Base-by-base conservation (phyloP, 2,888 invertebrate species). In the Eristalis pertinax region DNA sequence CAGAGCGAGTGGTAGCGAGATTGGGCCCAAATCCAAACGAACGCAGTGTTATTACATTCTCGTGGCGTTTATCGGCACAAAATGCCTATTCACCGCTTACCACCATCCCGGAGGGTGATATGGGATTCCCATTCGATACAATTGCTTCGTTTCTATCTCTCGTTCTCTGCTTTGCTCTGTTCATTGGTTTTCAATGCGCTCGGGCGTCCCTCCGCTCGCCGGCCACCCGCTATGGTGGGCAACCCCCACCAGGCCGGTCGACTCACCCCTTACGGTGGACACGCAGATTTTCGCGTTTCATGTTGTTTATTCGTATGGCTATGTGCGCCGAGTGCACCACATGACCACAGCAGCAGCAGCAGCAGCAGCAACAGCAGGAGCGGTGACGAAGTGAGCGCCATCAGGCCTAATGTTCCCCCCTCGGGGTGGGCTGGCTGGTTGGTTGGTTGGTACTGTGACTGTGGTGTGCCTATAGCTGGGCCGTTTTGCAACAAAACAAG, bases 341-440 rank as follows among this genome's bases (percentile, higher is more conserved):
- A 83, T 79, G 76, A 84, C 87, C 87, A 84, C 87, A 84, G 68
- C 56, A 72, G 62, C 26, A 10, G 58, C 74, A 79, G 83, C 26
- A 26, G 26, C 72, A 68, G 68, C 38, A 67, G 76, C 78, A 65
- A 29, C 86, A 78, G 78, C 75, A 72, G 72, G 68, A 80, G 72
- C 87, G 79, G 87, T 80, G 83, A 84, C 84, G 84, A 87, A 87
- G 84, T 79, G 87, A 87, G 79, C 87, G 87, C 84, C 87, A 87
- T 84, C 84, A 80, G 79, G 80, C 87, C 87, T 87, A 87, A 87
- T 87, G 84, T 72, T 84, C 79, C 76, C 87, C 84, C 87, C 79
- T 79, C 68, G 26, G 86, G 84, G 79, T 80, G 73, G 79, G 73
- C 80, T 80, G 41, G 69, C 64, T 76, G 63, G 58, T 5, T n/a